These are phyloP conservation scores for Tadarida brasiliensis DNA, from an alignment of 2,797 vertebrate genomes.

Conservation along the genomic window DNA sequence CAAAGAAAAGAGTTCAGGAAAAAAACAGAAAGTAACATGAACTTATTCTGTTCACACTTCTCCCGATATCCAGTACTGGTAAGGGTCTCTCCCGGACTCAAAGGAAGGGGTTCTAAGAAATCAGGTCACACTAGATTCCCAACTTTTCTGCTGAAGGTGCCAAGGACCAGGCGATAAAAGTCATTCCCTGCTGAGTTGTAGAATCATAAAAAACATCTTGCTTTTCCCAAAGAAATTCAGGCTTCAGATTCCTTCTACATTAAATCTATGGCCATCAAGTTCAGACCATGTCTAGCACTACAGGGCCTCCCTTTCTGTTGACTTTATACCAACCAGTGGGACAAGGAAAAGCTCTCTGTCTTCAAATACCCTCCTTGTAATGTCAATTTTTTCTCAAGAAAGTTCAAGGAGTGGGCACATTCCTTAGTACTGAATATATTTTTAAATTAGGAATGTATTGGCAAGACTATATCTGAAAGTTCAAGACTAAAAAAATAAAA, in stretches of 20 bases:
- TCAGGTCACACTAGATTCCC: background rate
- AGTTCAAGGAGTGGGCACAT: background rate
- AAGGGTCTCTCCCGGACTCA: background rate
- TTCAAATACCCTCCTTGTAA: background rate
- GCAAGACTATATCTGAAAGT: background rate
- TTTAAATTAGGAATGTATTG: background rate
- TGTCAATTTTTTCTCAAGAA: slow-evolving; percentile 35
- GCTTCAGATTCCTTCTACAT: slow-evolving; percentile 37
- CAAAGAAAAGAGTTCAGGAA: background rate
- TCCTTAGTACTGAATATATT: background rate
- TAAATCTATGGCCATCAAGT: background rate
- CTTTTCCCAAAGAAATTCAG: slow-evolving; percentile 33
- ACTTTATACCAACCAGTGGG: background rate
- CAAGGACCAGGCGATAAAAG: background rate
- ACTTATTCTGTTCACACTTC: background rate
- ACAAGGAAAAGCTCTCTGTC: background rate
- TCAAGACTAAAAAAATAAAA: background rate
- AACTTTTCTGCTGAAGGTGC: background rate
- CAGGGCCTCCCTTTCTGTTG: background rate
- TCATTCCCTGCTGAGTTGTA: background rate
- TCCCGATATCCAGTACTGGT: background rate
- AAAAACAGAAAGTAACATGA: background rate
- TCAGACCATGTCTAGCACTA: background rate
- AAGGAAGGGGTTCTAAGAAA: background rate
- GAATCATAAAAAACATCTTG: background rate